phyloP scores from a whole-genome alignment of 1,140 invertebrate genomes.

The Caenorhabditis inopinata region DNA sequence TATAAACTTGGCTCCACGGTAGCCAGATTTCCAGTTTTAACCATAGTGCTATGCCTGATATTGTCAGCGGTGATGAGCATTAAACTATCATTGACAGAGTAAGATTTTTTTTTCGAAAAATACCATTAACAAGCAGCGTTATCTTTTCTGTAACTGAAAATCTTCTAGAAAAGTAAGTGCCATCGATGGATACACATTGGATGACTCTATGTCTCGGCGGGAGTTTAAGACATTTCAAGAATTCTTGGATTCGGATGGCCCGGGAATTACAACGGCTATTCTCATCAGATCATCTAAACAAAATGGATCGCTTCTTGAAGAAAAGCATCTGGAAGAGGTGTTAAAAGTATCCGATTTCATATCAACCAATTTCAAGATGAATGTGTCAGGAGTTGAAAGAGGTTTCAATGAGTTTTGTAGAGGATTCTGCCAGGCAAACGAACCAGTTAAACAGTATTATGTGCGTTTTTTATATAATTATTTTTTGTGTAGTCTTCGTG shows the following conservation, averaged over 20 bases:
- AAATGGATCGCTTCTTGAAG: conserved; percentile 7
- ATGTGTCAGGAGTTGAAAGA: conserved; percentile 6
- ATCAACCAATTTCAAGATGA: conserved; percentile 28
- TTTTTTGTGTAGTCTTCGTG: conserved; percentile 35
- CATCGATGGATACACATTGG: background rate
- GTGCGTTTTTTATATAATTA: background rate
- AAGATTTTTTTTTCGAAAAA: background rate
- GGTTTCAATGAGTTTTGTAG: conserved; percentile 38
- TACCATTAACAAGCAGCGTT: background rate
- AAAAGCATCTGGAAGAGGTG: background rate
- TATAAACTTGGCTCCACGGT: conserved; percentile 13
- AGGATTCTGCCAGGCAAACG: conserved; percentile 43
- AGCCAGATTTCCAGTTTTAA: background rate
- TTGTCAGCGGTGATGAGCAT: conserved; percentile 5
- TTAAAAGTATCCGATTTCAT: conserved; percentile 44
- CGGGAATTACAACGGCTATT: conserved; percentile 41
- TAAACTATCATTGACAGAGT: background rate
- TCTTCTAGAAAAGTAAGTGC: conserved; percentile 14
- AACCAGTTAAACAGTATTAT: conserved; percentile 43
- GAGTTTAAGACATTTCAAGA: conserved; percentile 40
- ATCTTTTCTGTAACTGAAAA: background rate
- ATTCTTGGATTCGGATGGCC: conserved; percentile 37
- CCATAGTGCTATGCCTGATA: background rate
- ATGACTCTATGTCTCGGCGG: background rate
- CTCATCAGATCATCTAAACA: conserved; percentile 45